phyloP scores from a whole-genome alignment of 30 jellyfish, hydroid and myxozoan genomes.

The Hydra vulgaris region DNA sequence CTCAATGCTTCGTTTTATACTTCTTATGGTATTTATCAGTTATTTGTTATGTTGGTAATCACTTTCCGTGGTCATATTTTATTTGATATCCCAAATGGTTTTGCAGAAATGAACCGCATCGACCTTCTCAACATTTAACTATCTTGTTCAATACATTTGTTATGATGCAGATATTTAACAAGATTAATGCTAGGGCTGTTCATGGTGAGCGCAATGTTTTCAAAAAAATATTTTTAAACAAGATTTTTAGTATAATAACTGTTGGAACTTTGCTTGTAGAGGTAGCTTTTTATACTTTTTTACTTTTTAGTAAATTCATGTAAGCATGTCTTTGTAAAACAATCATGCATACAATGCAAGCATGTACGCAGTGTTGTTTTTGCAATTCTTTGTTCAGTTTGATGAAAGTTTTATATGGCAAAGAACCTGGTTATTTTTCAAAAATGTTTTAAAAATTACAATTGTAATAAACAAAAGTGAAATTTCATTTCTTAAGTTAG shows the following conservation, averaged over 20 bases:
- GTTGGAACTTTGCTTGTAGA: constrained; percentile 85
- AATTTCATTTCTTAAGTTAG: background rate
- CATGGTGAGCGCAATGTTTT: constrained; percentile 99
- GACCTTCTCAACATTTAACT: constrained; percentile 92
- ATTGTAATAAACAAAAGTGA: background rate
- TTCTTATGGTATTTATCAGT: constrained; percentile 85
- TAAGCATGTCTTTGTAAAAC: no score
- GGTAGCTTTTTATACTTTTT: constrained; percentile 20
- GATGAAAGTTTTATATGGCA: no score
- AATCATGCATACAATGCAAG: no score
- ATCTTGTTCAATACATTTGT: constrained; percentile 95
- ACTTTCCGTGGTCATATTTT: constrained; percentile 82
- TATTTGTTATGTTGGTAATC: constrained; percentile 69
- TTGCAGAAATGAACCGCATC: constrained; percentile 6
- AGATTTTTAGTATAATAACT: constrained; percentile 57
- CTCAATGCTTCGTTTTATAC: constrained; percentile 89
- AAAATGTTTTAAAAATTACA: no score
- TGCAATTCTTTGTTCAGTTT: no score
- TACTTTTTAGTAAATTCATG: no score
- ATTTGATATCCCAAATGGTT: constrained; percentile 78
- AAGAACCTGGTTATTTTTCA: no score
- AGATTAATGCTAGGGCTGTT: constrained; percentile 91
- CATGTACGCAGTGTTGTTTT: no score
- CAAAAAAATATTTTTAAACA: constrained; percentile 59
- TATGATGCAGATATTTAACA: constrained; percentile 95